Base-by-base conservation (phyloP, 1,140 invertebrate genomes). In the Leptinotarsa undecemlineata region DNA sequence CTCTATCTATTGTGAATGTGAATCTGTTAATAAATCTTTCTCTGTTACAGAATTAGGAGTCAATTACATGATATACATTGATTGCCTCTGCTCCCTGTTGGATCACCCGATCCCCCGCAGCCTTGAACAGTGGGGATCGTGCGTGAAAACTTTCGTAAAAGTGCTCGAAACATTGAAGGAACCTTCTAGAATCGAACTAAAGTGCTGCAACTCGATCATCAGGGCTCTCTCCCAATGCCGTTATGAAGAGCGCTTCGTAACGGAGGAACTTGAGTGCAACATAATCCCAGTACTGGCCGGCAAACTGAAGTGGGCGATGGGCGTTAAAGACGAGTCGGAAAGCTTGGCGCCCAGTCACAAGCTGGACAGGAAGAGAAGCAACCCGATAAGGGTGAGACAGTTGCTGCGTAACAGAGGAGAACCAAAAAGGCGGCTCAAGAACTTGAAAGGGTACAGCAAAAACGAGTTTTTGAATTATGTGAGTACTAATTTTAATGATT, bases 161-260 rank as follows among this genome's bases (percentile, higher is more conserved):
- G 64, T 81, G 14, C 66, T 83, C 3, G 74, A 77, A 64, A 76
- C 77, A 42, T 78, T 77, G n/a, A 48, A 78, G 68, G 63, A 68
- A 64, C 68, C 57, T 20, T 75, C 66, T 17, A 75, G 78, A 42
- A 76, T 74, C 48, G 33, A 82, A 75, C 61, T 83, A 5, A 74
- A 82, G 61, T 82, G 78, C 70, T 80, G 77, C 61, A 77, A 79
- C 57, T 75, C 83, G 47, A 76, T 84, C 6, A 23, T 82, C 15
- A 73, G 75, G 19, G 80, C 81, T 23, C 74, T 84, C 48, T 81
- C 78, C 48, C 83, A 82, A 67, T 83, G 81, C 72, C 78, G 74
- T 71, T 82, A 81, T 73, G 77, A 82, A 62, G 79, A 82, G 15
- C 72, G 21, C 19, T 68, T 82, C n/a, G 74, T 84, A 48, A 20